phyloP scores from a whole-genome alignment of 1,140 invertebrate species.

The Hycleus phaleratus region DNA sequence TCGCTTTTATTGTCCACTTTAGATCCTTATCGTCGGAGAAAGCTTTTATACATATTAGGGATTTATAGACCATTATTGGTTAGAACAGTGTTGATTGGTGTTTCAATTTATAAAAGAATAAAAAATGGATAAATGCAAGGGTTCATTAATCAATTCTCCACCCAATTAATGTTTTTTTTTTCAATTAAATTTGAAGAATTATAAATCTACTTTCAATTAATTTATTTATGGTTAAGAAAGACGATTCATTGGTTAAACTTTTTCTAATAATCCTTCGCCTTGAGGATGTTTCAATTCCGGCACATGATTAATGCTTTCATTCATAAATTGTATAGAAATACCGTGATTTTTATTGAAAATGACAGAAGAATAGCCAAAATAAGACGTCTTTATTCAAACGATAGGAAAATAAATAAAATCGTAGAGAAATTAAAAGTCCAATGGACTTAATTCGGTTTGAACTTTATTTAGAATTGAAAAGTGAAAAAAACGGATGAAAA shows the following conservation, averaged over 20 bases:
- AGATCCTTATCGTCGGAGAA: conserved; percentile 26
- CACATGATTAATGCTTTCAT: conserved; percentile 28
- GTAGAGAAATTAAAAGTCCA: too few species aligned
- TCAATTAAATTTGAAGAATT: too few species aligned
- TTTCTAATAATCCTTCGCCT: conserved; percentile 19
- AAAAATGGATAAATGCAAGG: too few species aligned
- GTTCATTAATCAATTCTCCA: too few species aligned
- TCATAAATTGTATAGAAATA: conserved; percentile 8
- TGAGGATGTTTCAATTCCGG: conserved; percentile 22
- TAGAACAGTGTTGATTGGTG: conserved; percentile 17
- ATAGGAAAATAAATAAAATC: too few species aligned
- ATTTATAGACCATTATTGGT: conserved; percentile 29
- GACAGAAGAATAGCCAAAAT: conserved; percentile 6
- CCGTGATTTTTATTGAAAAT: conserved; percentile 17
- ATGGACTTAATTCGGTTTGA: too few species aligned
- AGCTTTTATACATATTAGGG: conserved; percentile 26
- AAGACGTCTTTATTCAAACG: neutral
- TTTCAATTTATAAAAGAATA: neutral
- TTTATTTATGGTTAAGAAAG: too few species aligned
- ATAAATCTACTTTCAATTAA: too few species aligned
- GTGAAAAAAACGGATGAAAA: too few species aligned
- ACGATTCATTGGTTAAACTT: too few species aligned
- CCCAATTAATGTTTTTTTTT: too few species aligned
- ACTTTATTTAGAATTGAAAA: too few species aligned
- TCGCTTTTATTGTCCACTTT: conserved; percentile 23